phyloP scores from a whole-genome alignment of 2,888 invertebrate species.

The Candidula unifasciata region DNA sequence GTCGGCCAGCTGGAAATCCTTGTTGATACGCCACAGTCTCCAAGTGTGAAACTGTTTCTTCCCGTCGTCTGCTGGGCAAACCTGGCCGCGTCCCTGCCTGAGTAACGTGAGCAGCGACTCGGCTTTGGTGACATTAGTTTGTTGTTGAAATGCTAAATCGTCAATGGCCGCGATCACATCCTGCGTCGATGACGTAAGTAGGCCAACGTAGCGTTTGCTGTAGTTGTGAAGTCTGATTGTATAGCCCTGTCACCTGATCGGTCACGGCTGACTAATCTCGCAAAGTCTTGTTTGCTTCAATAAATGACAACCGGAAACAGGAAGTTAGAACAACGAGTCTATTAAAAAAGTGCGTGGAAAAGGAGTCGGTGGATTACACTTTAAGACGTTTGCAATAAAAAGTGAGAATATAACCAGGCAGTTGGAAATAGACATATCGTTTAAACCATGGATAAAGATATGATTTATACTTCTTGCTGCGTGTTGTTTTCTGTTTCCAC shows the following conservation, averaged over 20 bases:
- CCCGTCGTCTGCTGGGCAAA: no score
- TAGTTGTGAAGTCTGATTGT: neutral
- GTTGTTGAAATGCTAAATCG: neutral
- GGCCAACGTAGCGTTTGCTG: neutral
- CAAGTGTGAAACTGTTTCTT: no score
- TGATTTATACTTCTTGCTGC: no score
- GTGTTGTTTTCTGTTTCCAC: no score
- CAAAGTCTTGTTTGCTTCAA: neutral
- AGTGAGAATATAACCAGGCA: neutral
- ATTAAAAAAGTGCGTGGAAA: neutral
- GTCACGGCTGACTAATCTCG: neutral
- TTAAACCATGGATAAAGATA: no score
- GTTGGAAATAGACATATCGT: neutral
- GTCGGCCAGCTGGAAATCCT: no score
- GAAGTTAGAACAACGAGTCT: conserved; percentile 11
- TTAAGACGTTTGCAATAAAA: neutral
- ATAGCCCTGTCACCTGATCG: neutral
- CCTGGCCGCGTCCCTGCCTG: no score
- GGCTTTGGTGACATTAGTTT: no score
- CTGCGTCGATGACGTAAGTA: neutral
- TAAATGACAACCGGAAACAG: conserved; percentile 22
- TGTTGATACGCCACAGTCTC: no score
- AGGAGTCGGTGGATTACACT: neutral
- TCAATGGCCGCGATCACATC: neutral
- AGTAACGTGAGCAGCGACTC: no score